Evolutionary conservation across 2,113 vertebrate genomes (phyloP).

Genomic region (Lucifuga dentata): DNA sequence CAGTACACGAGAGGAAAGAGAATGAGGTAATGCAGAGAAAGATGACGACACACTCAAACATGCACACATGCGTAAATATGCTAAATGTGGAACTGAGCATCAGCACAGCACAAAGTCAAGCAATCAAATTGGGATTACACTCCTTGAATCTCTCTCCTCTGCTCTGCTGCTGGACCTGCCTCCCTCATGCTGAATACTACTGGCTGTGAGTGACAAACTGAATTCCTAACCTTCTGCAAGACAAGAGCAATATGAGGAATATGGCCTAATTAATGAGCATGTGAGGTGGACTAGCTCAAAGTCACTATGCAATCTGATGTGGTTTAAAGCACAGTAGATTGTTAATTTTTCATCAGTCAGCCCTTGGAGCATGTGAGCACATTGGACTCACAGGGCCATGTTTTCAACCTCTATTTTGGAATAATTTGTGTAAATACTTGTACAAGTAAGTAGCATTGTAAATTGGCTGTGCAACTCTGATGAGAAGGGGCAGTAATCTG

Average conservation of each 20-base stretch:
- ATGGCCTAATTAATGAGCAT: constrained; percentile 35
- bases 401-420: constrained; percentile 34
- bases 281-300: background rate
- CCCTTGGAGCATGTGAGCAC: constrained; percentile 20
- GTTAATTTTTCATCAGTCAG: constrained; percentile 6
- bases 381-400: background rate
- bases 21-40: background rate
- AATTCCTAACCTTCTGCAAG: constrained; percentile 25
- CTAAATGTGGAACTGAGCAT: constrained; percentile 43
- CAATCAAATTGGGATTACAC: constrained; percentile 31
- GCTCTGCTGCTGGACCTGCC: constrained; percentile 40
- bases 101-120: constrained; percentile 45
- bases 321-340: constrained; percentile 65
- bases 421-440: constrained; percentile 16
- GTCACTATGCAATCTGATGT: constrained; percentile 21
- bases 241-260: constrained; percentile 31
- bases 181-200: constrained; percentile 24
- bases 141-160: constrained; percentile 20
- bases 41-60: constrained; percentile 19
- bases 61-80: constrained; percentile 29
- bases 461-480: background rate
- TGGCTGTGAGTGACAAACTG: constrained; percentile 39
- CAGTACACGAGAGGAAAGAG: background rate
- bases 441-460: constrained; percentile 31
- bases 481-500: background rate